Evolutionary conservation across 2,888 invertebrate genomes (phyloP).

Genomic region (Eupsilia transversa): DNA sequence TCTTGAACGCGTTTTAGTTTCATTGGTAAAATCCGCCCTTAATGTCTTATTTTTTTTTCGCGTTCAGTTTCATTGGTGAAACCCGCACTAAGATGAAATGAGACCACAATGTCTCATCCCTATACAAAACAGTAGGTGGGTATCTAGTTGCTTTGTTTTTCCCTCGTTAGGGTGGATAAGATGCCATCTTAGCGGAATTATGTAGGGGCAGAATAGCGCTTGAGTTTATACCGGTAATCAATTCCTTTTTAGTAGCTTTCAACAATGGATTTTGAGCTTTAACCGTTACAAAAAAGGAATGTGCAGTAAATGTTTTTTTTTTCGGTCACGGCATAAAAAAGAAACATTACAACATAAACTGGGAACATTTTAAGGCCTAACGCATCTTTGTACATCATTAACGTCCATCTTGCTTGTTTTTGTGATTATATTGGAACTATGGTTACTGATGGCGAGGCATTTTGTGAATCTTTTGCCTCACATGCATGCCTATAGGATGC

Average conservation of each 20-base stretch:
- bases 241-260: conserved; percentile 26
- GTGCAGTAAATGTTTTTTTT: conserved; percentile 2
- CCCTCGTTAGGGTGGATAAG: conserved; percentile 12
- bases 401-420: background rate
- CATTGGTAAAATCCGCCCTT: too few relatives aligned
- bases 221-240: conserved; percentile 29
- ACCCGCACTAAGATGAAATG: background rate
- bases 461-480: too few relatives aligned
- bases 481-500: background rate
- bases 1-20: too few relatives aligned
- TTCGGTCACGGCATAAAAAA: background rate
- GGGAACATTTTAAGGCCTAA: background rate
- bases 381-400: background rate
- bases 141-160: conserved; percentile 35
- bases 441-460: too few relatives aligned
- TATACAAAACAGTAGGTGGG: background rate
- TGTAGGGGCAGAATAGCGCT: conserved; percentile 16
- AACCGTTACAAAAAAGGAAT: conserved; percentile 14
- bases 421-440: too few relatives aligned
- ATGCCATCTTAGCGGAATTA: conserved; percentile 33
- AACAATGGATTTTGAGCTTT: conserved; percentile 7
- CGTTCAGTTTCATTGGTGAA: too few relatives aligned
- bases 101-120: background rate
- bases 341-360: background rate
- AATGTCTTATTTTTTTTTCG: too few relatives aligned